Evolutionary conservation across 2,113 vertebrate genomes (phyloP), one percentile per base, ranked within the genome.

Genomic region (Aramus guarauna): DNA sequence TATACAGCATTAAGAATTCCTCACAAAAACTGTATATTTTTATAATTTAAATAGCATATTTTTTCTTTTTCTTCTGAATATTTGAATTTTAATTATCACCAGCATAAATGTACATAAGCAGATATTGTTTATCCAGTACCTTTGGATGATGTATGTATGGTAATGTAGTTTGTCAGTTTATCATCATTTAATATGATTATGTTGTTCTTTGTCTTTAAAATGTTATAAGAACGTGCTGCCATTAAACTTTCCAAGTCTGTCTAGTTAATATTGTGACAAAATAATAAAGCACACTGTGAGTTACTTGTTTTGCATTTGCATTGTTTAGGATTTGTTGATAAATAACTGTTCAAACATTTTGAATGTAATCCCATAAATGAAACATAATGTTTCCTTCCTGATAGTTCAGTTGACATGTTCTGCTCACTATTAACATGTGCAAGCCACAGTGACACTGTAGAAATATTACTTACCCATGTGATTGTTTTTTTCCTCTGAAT

Each of bases 271-370:
- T 96, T 97, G 95, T 97, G 95, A 95, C 97, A 95, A 96, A 96
- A 96, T 96, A 98, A 97, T 97, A 98, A 98, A 98, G 92, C 95
- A 96, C 95, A 97, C 91, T 95, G 96, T 97, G 96, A 97, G 93
- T 92, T 93, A 94, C 32, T 83, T 53, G 79, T 27, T 96, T 94
- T 94, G 66, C 76, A 91, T 88, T 96, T 79, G 77, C 73, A 79
- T 96, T 95, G 74, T 80, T 96, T 86, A 88, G 76, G 81, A 79
- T 59, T 68, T 78, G 39, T 78, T 1, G 18, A 59, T 48, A 62
- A 84, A 73, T 81, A 58, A 15, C 19, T 58, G 20, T 62, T 56
- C 37, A 75, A 56, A 48, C 32, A 37, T 90, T 72, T 77, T 50
- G 68, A 63, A 32, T 59, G 29, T 6, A 43, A 77, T 67, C 20